Evolutionary conservation across 1,140 invertebrate genomes (phyloP).

Genomic region (Drosophila orosa): DNA sequence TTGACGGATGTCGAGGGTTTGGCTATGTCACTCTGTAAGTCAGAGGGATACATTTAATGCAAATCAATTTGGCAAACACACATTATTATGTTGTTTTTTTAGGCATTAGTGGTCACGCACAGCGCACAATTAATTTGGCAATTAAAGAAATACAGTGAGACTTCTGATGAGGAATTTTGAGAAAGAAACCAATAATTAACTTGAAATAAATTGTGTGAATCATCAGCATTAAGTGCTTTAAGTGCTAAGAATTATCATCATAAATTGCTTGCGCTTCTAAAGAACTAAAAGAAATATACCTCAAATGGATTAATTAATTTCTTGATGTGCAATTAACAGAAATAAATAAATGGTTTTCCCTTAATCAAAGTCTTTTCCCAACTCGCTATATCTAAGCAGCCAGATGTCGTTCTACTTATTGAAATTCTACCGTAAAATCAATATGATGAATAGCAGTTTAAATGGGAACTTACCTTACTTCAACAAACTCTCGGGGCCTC

Average conservation of each 20-base stretch:
- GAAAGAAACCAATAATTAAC: not conserved
- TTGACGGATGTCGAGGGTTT: conserved; percentile 15
- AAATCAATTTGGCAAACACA: conserved; percentile 41
- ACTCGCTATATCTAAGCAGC: not conserved
- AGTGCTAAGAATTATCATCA: not conserved
- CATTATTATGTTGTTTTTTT: not conserved
- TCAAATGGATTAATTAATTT: not conserved
- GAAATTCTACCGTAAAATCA: conserved; percentile 6
- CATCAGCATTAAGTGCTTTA: not conserved
- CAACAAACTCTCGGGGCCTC: conserved; percentile 22
- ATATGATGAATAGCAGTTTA: conserved; percentile 29
- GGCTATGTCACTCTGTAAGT: conserved; percentile 17
- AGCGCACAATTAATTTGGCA: conserved; percentile 33
- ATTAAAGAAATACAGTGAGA: conserved; percentile 21
- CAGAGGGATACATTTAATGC: conserved; percentile 18
- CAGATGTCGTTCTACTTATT: conserved; percentile 4
- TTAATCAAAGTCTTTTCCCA: not conserved
- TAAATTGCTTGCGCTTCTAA: not conserved
- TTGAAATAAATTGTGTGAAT: not conserved
- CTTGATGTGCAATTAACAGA: not conserved
- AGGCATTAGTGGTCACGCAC: conserved; percentile 33
- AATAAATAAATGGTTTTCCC: not conserved
- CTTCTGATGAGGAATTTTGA: not conserved
- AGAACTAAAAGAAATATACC: not conserved
- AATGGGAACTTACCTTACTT: conserved; percentile 14